Percentiles rank a stretch among this genome's conserved stretches.
phyloP scores from a whole-genome alignment of 2,888 invertebrate genomes.

The Drosophila histrio region DNA sequence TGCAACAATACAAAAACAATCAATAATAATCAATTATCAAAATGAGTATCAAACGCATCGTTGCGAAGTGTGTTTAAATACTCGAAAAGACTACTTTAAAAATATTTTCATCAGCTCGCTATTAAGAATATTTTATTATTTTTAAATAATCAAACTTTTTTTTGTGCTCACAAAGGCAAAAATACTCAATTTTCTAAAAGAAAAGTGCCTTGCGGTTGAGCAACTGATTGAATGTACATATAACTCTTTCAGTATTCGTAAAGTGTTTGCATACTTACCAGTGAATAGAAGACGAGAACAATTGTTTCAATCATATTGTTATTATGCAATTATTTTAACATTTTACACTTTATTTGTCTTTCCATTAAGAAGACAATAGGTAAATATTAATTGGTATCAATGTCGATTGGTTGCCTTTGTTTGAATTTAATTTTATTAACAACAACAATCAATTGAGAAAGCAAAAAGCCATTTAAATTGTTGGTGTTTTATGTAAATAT shows the following conservation, averaged over 20 bases:
- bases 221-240: not conserved
- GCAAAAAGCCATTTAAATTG: not conserved
- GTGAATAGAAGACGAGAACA: not conserved
- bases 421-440: not conserved
- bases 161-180: not conserved
- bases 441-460: not conserved
- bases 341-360: not conserved
- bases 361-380: not conserved
- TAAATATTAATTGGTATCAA: not conserved
- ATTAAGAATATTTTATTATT: not conserved
- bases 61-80: not conserved
- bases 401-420: not conserved
- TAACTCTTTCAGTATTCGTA: not conserved
- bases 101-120: not conserved
- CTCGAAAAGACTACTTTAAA: not conserved
- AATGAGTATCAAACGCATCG: conserved; percentile 5
- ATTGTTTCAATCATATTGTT: not conserved
- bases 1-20: conserved; percentile 9
- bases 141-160: not conserved
- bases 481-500: no score
- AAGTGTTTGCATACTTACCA: not conserved
- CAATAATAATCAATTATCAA: conserved; percentile 2
- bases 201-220: not conserved
- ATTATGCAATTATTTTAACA: not conserved
- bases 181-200: not conserved